Conservation (phyloP, 2,113 vertebrate genomes). For the Steatornis caripensis region DNA sequence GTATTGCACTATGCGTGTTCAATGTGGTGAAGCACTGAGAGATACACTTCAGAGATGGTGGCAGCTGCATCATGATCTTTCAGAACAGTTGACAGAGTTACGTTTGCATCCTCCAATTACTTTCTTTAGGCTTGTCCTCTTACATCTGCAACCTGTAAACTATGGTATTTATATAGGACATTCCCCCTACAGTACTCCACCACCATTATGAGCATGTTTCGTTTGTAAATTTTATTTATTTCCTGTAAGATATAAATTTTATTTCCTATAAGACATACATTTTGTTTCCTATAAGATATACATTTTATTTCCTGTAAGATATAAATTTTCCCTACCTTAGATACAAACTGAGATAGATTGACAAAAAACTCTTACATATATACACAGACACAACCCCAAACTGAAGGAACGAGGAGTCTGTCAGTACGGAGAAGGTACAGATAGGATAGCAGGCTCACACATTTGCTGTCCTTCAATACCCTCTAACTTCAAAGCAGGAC, state of each 20-base stretch:
- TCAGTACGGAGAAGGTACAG: not conserved
- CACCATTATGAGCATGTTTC: not conserved
- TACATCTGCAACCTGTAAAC: not conserved
- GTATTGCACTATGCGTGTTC: not conserved
- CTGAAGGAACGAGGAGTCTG: not conserved
- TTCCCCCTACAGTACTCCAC: not conserved
- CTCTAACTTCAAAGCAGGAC: not conserved
- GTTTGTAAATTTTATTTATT: not conserved
- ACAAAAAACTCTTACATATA: not conserved
- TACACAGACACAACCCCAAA: not conserved
- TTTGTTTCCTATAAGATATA: not conserved
- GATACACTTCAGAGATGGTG: not conserved
- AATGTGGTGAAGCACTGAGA: not conserved
- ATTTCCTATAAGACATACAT: not conserved
- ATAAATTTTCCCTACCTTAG: not conserved
- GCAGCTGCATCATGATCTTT: not conserved
- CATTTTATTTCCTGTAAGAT: not conserved
- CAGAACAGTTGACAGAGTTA: not conserved
- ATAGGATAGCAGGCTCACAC: not conserved
- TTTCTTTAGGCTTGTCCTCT: not conserved
- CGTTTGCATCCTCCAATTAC: not conserved
- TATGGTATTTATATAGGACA: not conserved
- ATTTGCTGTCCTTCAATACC: not conserved
- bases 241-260: not conserved
- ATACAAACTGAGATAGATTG: not conserved